phyloP scores from a whole-genome alignment of 2,888 invertebrate species.

The Hemithea aestivaria region DNA sequence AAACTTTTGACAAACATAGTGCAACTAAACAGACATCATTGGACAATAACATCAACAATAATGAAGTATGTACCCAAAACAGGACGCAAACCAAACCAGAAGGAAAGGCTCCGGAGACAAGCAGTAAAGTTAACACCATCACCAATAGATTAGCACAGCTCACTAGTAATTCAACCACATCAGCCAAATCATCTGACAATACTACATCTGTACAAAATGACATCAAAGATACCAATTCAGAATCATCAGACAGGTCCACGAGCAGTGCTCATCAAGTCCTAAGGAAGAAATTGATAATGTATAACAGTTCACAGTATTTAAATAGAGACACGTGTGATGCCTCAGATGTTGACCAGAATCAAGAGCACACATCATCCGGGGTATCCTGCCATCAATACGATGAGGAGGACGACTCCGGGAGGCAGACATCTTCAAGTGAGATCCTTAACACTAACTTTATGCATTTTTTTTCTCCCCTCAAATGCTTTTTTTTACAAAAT shows the following conservation, averaged over 20 bases:
- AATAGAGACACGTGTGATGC: neutral
- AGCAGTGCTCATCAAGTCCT: slow-evolving; percentile 43
- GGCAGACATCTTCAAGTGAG: slow-evolving; percentile 53
- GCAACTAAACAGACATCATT: neutral
- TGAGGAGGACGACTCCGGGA: slow-evolving; percentile 46
- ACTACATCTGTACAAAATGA: neutral
- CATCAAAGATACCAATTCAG: neutral
- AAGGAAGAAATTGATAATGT: slow-evolving; percentile 39
- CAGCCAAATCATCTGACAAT: neutral
- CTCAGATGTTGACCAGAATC: no score
- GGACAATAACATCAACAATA: no score
- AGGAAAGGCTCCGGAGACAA: slow-evolving; percentile 3
- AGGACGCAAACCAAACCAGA: slow-evolving; percentile 1
- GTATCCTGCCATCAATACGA: no score
- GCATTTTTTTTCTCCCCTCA: neutral
- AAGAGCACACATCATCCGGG: no score
- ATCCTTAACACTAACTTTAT: slow-evolving; percentile 11
- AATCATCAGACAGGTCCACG: slow-evolving; percentile 1
- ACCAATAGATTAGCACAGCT: neutral
- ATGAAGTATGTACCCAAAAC: no score
- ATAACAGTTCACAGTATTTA: slow-evolving; percentile 23
- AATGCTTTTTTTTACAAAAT: no score
- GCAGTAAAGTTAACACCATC: slow-evolving; percentile 1
- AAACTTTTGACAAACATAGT: slow-evolving; percentile 26
- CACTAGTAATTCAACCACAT: no score